Evolutionary conservation across 2,888 invertebrate species (phyloP), one percentile per base, ranked within the genome.

Genomic region (Erebia aethiops): DNA sequence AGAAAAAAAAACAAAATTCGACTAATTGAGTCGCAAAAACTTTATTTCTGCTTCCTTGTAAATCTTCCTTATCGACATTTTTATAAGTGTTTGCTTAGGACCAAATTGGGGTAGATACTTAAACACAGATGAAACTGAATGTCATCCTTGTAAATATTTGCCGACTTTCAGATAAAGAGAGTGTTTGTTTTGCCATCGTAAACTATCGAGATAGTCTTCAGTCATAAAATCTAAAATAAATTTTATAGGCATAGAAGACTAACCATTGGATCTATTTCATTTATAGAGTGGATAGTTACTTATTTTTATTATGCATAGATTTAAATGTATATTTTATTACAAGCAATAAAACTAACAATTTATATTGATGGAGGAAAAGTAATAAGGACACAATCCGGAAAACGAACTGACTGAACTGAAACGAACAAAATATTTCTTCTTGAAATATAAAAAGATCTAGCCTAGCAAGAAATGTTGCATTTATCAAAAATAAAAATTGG

Each of bases 31-130:
- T 74, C 66, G 74, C 74, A 74, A 74, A 72, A 74, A 75, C 49
- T 65, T 71, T 57, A 58, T 70, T 46, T 61, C 21, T 26, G 35
- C 35, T 72, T 68, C 57, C 13, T 77, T 74, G 69, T 81, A 82
- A 80, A 83, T 81, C 78, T 77, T 75, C 51, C 73, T 77, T 80
- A 80, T 79, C 79, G 75, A 71, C 62, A 75, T 73, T 75, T 76
- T 76, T 75, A 67, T 70, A 74, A 61, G 71, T 82, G 76, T 88
- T 87, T 84, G 71, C 79, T 84, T 85, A 87, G 87, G 88, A 77
- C 77, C 61, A 72, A 76, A 78, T 76, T 79, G 74, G 74, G 75
- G 68, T 74, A 82, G 78, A 81, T 79, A 79, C 49, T 71, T 21
- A 49, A 62, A 62, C 46, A 49, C 49, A 21, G 74, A 79, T 82